A percentile compares a stretch with the other conserved stretches of the same genome.
Evolutionary conservation across 2,113 vertebrate genomes (phyloP).

Genomic region (Manacus vitellinus): DNA sequence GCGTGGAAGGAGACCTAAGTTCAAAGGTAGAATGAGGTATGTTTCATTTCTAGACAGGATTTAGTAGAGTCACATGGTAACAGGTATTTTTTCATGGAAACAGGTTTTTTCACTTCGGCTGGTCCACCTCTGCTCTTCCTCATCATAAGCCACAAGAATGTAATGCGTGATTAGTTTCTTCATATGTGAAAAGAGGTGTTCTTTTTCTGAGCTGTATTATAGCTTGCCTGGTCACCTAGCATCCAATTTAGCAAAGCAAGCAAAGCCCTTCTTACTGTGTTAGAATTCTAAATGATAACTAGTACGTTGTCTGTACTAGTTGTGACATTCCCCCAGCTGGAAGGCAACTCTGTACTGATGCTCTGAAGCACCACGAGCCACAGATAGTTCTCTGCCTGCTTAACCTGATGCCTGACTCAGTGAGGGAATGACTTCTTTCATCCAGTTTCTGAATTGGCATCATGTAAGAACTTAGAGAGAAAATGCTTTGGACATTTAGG

Average conservation of each 20-base stretch:
- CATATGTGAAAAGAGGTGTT: background rate
- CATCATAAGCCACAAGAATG: background rate
- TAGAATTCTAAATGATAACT: background rate
- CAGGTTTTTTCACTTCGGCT: background rate
- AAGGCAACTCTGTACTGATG: background rate
- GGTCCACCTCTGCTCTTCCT: background rate
- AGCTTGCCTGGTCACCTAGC: background rate
- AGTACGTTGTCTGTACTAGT: background rate
- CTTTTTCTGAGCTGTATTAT: background rate
- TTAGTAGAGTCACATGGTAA: background rate
- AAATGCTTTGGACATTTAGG: background rate
- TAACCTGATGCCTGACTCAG: background rate
- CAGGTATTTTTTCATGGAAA: background rate
- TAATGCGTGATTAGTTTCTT: background rate
- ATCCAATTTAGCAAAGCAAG: background rate
- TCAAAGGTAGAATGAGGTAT: background rate
- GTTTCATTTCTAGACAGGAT: background rate
- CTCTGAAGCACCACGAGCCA: too few species aligned
- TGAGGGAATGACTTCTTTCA: background rate
- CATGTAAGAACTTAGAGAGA: background rate
- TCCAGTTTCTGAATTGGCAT: background rate
- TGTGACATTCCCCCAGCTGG: background rate
- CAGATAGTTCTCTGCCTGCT: background rate
- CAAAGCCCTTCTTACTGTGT: background rate
- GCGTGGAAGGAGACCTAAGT: background rate